Base-by-base conservation (phyloP, 2,888 invertebrate genomes). In the Leucoptera coffeella region DNA sequence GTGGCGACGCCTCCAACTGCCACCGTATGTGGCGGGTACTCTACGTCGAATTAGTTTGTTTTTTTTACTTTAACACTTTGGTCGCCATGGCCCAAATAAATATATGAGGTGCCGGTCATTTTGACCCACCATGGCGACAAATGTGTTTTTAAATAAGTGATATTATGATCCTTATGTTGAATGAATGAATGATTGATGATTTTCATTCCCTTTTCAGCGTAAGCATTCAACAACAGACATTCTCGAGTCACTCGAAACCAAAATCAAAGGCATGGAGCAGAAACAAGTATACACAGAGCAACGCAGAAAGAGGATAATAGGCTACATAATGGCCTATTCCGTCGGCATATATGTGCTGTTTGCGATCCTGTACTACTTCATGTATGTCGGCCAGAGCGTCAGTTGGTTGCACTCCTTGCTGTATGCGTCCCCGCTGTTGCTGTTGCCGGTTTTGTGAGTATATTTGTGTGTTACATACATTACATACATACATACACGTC, bases 361-460 rank as follows among this genome's bases (percentile, higher is more conserved):
- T 33, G 85, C 85, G 5, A 51, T 84, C 15, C 45, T 85, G 14
- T 84, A 87, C 50, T 82, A 85, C 49, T 91, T 85, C 47, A 85
- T 88, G 59, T 82, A 82, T 39, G 88, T 83, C 37, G 85, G 88
- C 32, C 83, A 85, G 30, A 78, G 80, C 29, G 80, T 82, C 38
- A 44, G 57, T 27, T 77, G 85, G 65, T 64, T 78, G 33, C 82
- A 87, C 38, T 78, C 82, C 31, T 45, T 89, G 29, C 61, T 87
- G 34, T 87, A 87, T 50, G 79, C 85, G 9, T 77, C 82, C 30
- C 91, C 91, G 11, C 60, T 93, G 28, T 54, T 92, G 14, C 64
- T 87, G 28, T 80, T 92, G 44, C 91, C 93, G 28, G 45, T 91
- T 30, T 48, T 93, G 93, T 94, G 62, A 85, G 90, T 77, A 35